Base-by-base conservation (phyloP, 2,113 vertebrate species). In the Phoxinus phoxinus region DNA sequence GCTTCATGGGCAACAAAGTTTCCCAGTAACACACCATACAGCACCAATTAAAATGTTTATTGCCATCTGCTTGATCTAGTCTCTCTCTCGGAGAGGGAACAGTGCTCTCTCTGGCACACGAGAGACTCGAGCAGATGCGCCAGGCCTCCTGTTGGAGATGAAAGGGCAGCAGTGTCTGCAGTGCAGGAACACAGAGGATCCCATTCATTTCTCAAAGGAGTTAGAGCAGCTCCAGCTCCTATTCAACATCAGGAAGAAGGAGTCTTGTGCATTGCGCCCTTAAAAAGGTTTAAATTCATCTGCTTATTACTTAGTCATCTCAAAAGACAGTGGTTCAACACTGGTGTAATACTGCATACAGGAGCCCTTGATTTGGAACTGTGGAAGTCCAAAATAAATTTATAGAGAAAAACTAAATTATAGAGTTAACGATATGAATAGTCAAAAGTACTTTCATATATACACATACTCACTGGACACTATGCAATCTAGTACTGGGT, bases 141-240 rank as follows among this genome's bases (percentile, higher is more conserved):
- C 25, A 75, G 23, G 7, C 76, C 76, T 59, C 12, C 53, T 79
- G 71, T 44, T 51, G 30, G 44, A 86, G 81, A 85, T 82, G 58
- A 82, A 82, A 85, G 74, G 25, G 9, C 58, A 53, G 9, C 61
- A 65, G 86, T 87, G 83, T 87, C 67, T 71, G 44, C 61, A 58
- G 19, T 51, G 12, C 19, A 53, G 19, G 73, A 56, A 73, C 73
- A 75, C 61, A 74, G 63, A 61, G 56, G 37, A 89, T 87, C 81
- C 81, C 72, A 56, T 89, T 89, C 84, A 87, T 81, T 80, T 37
- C 65, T 65, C 15, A 10, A 37, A 48, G 67, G 27, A 73, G 72
- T 73, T 51, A 86, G 37, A 78, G 51, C 51, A 76, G 77, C 56
- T 79, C 19, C 51, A 37, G 65, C 74, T 85, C 17, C 17, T 69